Evolutionary conservation across 2,888 invertebrate genomes (phyloP).

Genomic region (Nowickia ferox): DNA sequence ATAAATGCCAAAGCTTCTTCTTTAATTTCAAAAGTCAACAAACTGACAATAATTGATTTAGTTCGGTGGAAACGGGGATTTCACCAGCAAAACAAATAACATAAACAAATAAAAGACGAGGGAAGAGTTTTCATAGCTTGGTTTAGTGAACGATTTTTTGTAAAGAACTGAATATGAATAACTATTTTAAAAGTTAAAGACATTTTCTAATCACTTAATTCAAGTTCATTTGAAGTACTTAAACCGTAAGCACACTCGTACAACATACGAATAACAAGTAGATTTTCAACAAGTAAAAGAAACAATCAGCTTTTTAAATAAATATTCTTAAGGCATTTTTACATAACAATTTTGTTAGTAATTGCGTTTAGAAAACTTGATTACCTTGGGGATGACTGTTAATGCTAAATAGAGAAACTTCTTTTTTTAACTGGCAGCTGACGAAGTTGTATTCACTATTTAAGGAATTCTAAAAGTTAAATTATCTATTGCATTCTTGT

Average conservation of each 20-base stretch:
- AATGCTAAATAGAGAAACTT: constrained; percentile 45
- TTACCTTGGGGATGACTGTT: constrained; percentile 41
- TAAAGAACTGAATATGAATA: constrained; percentile 19
- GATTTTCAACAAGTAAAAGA: constrained; percentile 23
- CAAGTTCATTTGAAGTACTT: constrained; percentile 34
- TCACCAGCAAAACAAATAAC: constrained; percentile 15
- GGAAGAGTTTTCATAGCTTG: constrained; percentile 11
- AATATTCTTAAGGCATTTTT: constrained; percentile 5
- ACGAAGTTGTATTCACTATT: constrained; percentile 49
- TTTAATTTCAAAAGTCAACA: constrained; percentile 41
- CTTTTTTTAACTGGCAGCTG: constrained; percentile 13
- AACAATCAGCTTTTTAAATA: neutral
- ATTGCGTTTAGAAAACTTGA: constrained; percentile 53
- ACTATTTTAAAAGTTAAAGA: constrained; percentile 6
- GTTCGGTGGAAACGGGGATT: constrained; percentile 21
- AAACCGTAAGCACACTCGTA: neutral
- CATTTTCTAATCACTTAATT: neutral
- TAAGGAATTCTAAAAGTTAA: constrained; percentile 37
- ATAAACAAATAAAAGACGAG: neutral
- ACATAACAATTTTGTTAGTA: constrained; percentile 13
- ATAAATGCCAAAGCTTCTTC: neutral
- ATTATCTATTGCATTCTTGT: neutral
- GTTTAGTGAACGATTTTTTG: constrained; percentile 41
- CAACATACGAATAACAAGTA: neutral
- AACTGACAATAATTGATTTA: constrained; percentile 20